Evolutionary conservation across 1,140 invertebrate genomes (phyloP), one percentile per base, ranked within the genome.

Genomic region (Pachyrhynchus sulphureomaculatus): DNA sequence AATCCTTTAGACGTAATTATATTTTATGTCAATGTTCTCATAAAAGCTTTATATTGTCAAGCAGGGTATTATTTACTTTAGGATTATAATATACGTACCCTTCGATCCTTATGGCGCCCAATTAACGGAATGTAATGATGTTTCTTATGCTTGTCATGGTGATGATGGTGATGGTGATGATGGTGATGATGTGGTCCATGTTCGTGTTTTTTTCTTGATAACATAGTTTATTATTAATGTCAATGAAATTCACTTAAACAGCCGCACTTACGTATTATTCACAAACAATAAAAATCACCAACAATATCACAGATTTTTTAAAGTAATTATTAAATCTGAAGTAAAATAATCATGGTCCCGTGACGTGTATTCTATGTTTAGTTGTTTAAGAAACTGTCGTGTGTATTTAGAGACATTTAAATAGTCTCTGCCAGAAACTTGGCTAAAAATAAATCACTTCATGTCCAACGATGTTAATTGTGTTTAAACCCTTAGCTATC

Each of bases 121-220:
- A 71, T 29, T 10, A 29, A 71, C 36, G 69, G 69, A 54, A 71
- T 71, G 58, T 71, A 71, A 13, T 66, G 57, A 33, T 68, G 66
- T 41, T 64, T 68, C 48, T 68, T 66, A 36, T 61, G 58, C 21
- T 66, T 52, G 13, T 29, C 48, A 13, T 56, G 66, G 18, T 52
- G 32, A 37, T 65, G 47, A 18, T 64, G 45, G 26, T 57, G 65
- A 21, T 67, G 62, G 20, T 66, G 64, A 24, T 60, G 47, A 24
- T 62, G 58, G 26, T 66, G 60, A 32, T 67, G 64, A 13, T 53
- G n/a, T n/a, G n/a, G n/a, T n/a, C n/a, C n/a, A 33, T 66, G 63
- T 21, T 57, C 55, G 17, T 62, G 58, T 48, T 62, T 66, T 15
- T 58, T 66, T 13, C 59, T 62, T 3, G 48, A 61, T 24, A 66